These are phyloP conservation scores for Epirrhoe alternata DNA, from an alignment of 2,888 invertebrate species.

Conservation along the genomic window DNA sequence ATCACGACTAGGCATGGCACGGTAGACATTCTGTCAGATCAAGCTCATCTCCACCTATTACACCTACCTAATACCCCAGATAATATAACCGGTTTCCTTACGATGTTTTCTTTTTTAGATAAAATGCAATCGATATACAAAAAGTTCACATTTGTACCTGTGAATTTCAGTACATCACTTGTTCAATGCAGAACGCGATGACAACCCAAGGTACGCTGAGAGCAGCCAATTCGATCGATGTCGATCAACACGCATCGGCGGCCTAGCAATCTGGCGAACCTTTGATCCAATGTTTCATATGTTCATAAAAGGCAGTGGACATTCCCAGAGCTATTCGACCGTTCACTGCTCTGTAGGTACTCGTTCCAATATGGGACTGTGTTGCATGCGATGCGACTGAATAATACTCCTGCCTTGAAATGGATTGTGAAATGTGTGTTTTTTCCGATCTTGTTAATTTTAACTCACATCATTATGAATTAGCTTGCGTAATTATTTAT, in stretches of 20 bases:
- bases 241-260: slow-evolving; percentile 20
- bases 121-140: too few relatives aligned
- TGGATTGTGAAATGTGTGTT: slow-evolving; percentile 7
- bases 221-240: slow-evolving; percentile 16
- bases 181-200: not conserved
- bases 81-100: too few relatives aligned
- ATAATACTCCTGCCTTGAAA: slow-evolving; percentile 4
- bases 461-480: not conserved
- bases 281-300: slow-evolving; percentile 30
- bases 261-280: slow-evolving; percentile 22
- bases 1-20: too few relatives aligned
- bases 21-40: too few relatives aligned
- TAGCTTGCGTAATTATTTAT: not conserved
- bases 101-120: too few relatives aligned
- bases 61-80: too few relatives aligned
- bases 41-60: too few relatives aligned
- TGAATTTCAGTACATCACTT: too few relatives aligned
- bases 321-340: slow-evolving; percentile 13
- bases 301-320: slow-evolving; percentile 29
- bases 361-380: slow-evolving; percentile 14
- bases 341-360: slow-evolving; percentile 7
- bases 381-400: slow-evolving; percentile 9
- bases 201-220: not conserved
- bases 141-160: too few relatives aligned
- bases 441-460: not conserved